Base-by-base conservation (phyloP, 2,888 invertebrate species). In the Campoplex nolae region DNA sequence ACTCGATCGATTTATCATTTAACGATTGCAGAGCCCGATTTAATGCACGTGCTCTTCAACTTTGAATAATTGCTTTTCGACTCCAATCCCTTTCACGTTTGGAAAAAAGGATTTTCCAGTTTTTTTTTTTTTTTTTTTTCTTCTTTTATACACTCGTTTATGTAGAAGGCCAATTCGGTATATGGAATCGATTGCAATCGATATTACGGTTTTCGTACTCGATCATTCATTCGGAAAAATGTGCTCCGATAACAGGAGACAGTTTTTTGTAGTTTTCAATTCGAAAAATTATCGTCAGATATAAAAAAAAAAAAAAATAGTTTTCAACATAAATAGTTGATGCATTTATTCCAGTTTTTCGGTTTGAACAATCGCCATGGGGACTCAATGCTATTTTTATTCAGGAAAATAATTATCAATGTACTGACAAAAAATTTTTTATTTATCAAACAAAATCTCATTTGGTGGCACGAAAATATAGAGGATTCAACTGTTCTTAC, bases 271-370 rank as follows among this genome's bases (percentile, higher is more conserved):
- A 13, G 3, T 68, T 42, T 42, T 68, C 42, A 68, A 23, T 23
- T 23, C 23, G 23, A 23, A 23, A 23, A 8, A 45, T 4, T 45
- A 18, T 23, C 6, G 23, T 38, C 9, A 2, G 0, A 51, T 32
- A 1, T 23, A 51, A 48, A 73, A 58, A 73, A 48, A 51, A 48
- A 73, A 58, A 73, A 48, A 71, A 56, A 11, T 23, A 56, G 4
- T 28, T 58, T 58, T 58, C 28, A 2, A 4, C 9, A 58, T 32
- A 3, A 3, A 58, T 13, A 0, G 38, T 38, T 38, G 6, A 3
- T 58, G 4, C 13, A 1, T 13, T 3, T 32, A 1, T 13, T 28
- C 8, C 9, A 56, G 13, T 58, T 58, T 28, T 0, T 13, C 38
- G 13, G 28, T 28, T 58, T 9, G 0, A 28, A 3, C 1, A 58